Percentiles rank a stretch among this genome's conserved stretches.
Evolutionary conservation across 2,888 invertebrate species (phyloP).

Genomic region (Cheilosia urbana): DNA sequence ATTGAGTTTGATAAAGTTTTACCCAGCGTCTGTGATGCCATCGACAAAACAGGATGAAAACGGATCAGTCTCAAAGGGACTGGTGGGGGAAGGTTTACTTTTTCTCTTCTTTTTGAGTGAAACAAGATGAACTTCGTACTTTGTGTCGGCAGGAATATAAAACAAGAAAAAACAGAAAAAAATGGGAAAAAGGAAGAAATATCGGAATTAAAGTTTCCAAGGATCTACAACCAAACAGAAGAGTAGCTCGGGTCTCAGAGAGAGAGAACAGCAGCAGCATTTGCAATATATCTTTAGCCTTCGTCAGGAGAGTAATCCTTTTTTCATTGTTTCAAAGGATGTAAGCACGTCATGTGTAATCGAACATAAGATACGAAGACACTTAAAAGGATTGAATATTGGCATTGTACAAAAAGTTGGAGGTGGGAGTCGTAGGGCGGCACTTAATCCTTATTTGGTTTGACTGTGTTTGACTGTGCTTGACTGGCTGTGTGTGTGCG

Average conservation of each 20-base stretch:
- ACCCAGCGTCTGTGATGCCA: constrained; percentile 7
- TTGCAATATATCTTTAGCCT: constrained; percentile 53
- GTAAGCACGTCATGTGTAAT: constrained; percentile 72
- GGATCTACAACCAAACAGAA: constrained; percentile 44
- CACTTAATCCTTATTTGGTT: constrained; percentile 23
- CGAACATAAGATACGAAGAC: constrained; percentile 70
- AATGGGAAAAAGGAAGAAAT: not conserved
- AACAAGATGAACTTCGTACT: constrained; percentile 62
- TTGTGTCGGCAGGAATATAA: constrained; percentile 15
- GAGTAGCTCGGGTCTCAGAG: no score
- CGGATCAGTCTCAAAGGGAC: constrained; percentile 53
- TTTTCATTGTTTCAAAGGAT: constrained; percentile 71
- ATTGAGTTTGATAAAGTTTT: constrained; percentile 56
- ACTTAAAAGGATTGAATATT: constrained; percentile 75
- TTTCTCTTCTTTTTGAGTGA: constrained; percentile 21
- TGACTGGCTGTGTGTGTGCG: no score
- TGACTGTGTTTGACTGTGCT: constrained; percentile 3
- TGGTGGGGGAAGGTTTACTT: constrained; percentile 18
- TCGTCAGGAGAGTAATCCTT: constrained; percentile 44
- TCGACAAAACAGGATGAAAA: constrained; percentile 42
- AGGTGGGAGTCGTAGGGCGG: not conserved
- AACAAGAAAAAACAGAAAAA: not conserved
- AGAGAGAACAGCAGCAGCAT: constrained; percentile 24
- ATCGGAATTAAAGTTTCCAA: constrained; percentile 64
- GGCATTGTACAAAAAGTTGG: constrained; percentile 37